Evolutionary conservation across 1,140 invertebrate species (phyloP), one percentile per base, ranked within the genome.

Genomic region (Lepeophtheirus salmonis): DNA sequence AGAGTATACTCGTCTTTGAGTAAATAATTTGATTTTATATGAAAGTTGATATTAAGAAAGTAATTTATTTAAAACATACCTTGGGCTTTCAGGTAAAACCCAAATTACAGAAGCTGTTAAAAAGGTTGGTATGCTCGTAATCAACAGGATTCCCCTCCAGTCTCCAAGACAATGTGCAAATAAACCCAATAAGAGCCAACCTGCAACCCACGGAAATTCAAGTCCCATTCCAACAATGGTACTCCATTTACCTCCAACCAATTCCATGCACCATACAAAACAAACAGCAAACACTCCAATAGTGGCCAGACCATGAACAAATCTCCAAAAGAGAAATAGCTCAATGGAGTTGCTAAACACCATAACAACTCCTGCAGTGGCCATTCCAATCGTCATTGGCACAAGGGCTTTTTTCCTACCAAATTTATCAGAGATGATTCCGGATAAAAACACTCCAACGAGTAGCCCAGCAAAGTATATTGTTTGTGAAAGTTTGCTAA

Each of bases 401-500:
- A 54, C 23, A 1, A 54, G 52, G 16, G 52, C 23, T 24, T 16
- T 2, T 23, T 24, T 20, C 20, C 52, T 14, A 54, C 52, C 52
- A 20, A 54, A 20, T 23, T 41, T 57, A 69, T 90, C 86, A 1
- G 85, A 83, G 54, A 89, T 69, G 63, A 81, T 77, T n/a, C 85
- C 84, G 67, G 88, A 83, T 24, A 83, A 70, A 26, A 87, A 77
- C 50, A 83, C 84, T 17, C 85, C 84, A 63, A 85, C 64, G 66
- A 87, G 77, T 50, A 85, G 82, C 60, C 86, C 86, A 62, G 82
- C 70, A 83, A 89, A 88, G 68, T 86, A 86, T 49, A 86, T 67
- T 0, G 84, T 78, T 68, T 87, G 83, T 6, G 81, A 78, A n/a
- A 77, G 78, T 10, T 82, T 79, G 61, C 76, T 71, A 58, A 84